phyloP scores from a whole-genome alignment of 2,797 vertebrate species.

The Staurois parvus region DNA sequence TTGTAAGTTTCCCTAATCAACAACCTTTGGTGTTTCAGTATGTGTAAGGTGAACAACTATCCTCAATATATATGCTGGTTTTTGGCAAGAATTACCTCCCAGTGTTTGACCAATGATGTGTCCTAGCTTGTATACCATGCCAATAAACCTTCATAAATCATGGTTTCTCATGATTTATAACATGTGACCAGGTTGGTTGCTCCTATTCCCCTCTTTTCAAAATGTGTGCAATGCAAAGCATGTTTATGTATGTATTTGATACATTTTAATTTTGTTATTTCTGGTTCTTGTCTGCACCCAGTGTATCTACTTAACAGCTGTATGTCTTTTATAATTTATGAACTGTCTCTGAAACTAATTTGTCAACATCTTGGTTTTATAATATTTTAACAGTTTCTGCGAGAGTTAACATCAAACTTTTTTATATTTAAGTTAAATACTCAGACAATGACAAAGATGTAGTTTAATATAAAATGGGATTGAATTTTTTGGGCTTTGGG shows the following conservation, averaged over 20 bases:
- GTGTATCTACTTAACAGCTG: slow-evolving; percentile 22
- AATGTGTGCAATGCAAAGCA: slow-evolving; percentile 24
- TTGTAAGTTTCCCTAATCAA: slow-evolving; percentile 37
- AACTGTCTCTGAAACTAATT: not conserved
- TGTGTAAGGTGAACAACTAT: slow-evolving; percentile 37
- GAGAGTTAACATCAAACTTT: too few relatives aligned
- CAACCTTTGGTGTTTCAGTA: slow-evolving; percentile 39
- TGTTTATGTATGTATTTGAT: slow-evolving; percentile 35
- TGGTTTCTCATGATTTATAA: slow-evolving; percentile 54
- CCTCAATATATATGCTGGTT: slow-evolving; percentile 13
- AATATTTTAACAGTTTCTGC: not conserved
- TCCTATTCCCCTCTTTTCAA: slow-evolving; percentile 15
- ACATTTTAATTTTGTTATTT: slow-evolving; percentile 6
- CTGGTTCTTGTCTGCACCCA: not conserved
- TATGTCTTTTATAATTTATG: not conserved
- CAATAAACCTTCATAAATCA: slow-evolving; percentile 52
- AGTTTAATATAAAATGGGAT: too few relatives aligned
- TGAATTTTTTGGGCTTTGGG: not conserved
- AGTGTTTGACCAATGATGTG: slow-evolving; percentile 42
- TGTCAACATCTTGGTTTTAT: not conserved
- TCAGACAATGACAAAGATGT: too few relatives aligned
- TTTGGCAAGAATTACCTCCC: slow-evolving; percentile 39
- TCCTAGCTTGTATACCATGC: slow-evolving; percentile 34
- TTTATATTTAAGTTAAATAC: too few relatives aligned
- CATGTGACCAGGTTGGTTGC: slow-evolving; percentile 20